Conservation (phyloP, 1,140 invertebrate genomes). For the Lamellibrachia luymesi region DNA sequence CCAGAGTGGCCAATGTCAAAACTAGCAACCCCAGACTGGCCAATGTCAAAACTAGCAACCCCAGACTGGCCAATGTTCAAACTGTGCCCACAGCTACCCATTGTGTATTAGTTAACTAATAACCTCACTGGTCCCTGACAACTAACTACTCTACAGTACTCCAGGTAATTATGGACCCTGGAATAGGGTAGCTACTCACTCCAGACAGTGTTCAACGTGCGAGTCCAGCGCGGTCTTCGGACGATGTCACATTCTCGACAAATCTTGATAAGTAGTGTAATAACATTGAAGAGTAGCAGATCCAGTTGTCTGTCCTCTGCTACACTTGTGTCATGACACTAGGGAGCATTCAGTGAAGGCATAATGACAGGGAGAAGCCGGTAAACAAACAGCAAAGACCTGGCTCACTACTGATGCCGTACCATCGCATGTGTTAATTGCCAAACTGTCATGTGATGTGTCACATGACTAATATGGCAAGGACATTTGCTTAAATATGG, state of each 20-base stretch:
- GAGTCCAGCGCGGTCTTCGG: conserved; percentile 55
- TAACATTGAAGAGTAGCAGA: conserved; percentile 61
- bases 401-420: too few relatives aligned
- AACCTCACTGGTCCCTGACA: too few relatives aligned
- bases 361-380: background rate
- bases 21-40: too few relatives aligned
- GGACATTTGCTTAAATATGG: too few relatives aligned
- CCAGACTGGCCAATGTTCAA: too few relatives aligned
- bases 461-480: background rate
- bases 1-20: too few relatives aligned
- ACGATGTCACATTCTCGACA: conserved; percentile 61
- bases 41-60: too few relatives aligned
- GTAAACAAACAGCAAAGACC: background rate
- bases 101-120: too few relatives aligned
- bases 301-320: conserved; percentile 68
- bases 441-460: background rate
- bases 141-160: too few relatives aligned
- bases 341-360: background rate
- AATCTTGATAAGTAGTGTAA: conserved; percentile 65
- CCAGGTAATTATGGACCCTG: too few relatives aligned
- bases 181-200: conserved; percentile 48
- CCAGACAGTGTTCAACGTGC: conserved; percentile 58
- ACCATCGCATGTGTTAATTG: too few relatives aligned
- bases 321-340: background rate
- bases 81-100: too few relatives aligned